Conservation (phyloP, 2,888 invertebrate genomes). For the Rhorus exstirpatorius region DNA sequence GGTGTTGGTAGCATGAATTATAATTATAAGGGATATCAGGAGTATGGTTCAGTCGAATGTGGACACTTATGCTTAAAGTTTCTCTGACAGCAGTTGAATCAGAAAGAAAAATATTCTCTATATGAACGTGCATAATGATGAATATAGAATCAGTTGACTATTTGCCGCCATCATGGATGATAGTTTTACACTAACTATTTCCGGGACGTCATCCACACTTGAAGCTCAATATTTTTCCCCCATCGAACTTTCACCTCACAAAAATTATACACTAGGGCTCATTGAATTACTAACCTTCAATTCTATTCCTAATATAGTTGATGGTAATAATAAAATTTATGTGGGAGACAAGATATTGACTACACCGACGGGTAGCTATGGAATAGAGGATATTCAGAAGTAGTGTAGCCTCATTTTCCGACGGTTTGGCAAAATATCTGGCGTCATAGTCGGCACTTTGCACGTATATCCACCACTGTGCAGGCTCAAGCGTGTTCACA, state of each 20-base stretch:
- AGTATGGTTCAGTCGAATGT: not conserved
- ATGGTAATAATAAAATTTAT: constrained; percentile 72
- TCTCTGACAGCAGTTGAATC: constrained; percentile 45
- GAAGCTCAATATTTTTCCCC: constrained; percentile 74
- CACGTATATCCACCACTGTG: too few species aligned
- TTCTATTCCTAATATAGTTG: constrained; percentile 80
- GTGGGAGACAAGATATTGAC: constrained; percentile 68
- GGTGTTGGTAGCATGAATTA: constrained; percentile 56
- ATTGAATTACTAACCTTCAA: constrained; percentile 79
- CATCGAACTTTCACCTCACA: constrained; percentile 72
- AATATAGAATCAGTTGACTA: not conserved
- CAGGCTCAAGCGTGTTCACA: too few species aligned
- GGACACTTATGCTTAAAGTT: constrained; percentile 51
- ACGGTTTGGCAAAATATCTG: too few species aligned
- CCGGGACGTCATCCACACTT: constrained; percentile 73
- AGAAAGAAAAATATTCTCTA: constrained; percentile 26
- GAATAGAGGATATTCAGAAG: constrained; percentile 67
- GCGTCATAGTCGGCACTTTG: too few species aligned
- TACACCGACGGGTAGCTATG: constrained; percentile 79
- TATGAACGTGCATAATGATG: constrained; percentile 25
- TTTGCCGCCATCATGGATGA: constrained; percentile 52
- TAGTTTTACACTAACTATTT: constrained; percentile 77
- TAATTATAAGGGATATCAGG: constrained; percentile 65
- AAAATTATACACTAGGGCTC: constrained; percentile 77
- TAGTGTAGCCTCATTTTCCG: too few species aligned